A percentile compares a stretch with the other conserved stretches of the same genome.
Evolutionary conservation across 2,113 vertebrate genomes (phyloP).

Genomic region (Halcyon malimbica): DNA sequence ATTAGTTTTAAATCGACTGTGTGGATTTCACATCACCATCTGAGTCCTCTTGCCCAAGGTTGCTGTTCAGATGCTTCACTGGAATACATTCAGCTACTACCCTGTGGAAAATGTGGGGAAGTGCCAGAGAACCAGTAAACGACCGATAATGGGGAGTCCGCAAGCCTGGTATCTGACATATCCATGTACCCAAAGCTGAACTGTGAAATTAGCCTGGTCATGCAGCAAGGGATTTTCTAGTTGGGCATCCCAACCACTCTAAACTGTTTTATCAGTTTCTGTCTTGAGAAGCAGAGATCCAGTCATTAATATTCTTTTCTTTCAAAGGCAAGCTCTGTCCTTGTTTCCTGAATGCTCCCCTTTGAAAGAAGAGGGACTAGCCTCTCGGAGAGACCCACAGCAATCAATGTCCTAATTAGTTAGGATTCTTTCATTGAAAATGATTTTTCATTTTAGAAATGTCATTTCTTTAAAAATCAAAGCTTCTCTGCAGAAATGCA

Average conservation of each 20-base stretch:
- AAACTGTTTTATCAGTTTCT: neutral
- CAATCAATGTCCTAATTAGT: neutral
- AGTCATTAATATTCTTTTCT: neutral
- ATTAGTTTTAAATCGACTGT: neutral
- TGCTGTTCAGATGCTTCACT: slow-evolving; percentile 32
- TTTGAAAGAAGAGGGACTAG: neutral
- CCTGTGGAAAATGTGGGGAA: slow-evolving; percentile 27
- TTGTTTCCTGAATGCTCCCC: slow-evolving; percentile 24
- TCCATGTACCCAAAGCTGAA: neutral
- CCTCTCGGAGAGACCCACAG: neutral
- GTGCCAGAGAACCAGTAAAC: neutral
- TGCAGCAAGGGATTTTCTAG: neutral
- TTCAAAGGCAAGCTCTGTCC: slow-evolving; percentile 15
- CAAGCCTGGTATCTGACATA: neutral
- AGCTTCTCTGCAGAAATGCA: neutral
- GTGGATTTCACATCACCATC: neutral
- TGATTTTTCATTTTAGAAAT: slow-evolving; percentile 36
- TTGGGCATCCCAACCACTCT: neutral
- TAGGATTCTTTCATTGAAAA: neutral
- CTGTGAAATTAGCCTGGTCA: slow-evolving; percentile 36
- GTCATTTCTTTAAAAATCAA: slow-evolving; percentile 39
- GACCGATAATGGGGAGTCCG: neutral
- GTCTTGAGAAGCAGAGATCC: neutral
- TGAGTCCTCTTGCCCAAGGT: neutral
- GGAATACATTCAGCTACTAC: neutral